A percentile compares a stretch with the other conserved stretches of the same genome.
Conservation (phyloP, 2,113 vertebrate species). For the Morone saxatilis region DNA sequence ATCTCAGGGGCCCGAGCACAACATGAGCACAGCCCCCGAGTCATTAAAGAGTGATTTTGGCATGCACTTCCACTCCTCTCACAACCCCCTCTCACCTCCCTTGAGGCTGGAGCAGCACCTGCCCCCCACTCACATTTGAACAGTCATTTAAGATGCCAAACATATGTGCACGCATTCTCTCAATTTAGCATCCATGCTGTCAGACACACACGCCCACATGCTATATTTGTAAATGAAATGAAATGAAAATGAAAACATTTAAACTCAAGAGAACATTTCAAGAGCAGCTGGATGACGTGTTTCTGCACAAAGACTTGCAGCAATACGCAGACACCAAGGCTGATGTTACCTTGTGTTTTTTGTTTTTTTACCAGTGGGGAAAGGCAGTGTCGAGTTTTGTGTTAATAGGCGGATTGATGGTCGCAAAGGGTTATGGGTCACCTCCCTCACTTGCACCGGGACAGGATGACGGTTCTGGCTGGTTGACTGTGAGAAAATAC, state of each 20-base stretch:
- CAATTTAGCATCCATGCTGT: slow-evolving; percentile 59
- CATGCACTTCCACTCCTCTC: slow-evolving; percentile 65
- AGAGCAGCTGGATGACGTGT: slow-evolving; percentile 34
- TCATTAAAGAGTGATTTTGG: slow-evolving; percentile 85
- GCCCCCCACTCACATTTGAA: slow-evolving; percentile 76
- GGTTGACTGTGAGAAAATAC: slow-evolving; percentile 91
- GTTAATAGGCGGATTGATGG: slow-evolving; percentile 64
- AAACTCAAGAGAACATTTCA: slow-evolving; percentile 39
- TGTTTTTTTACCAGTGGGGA: not conserved
- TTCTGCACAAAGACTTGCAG: slow-evolving; percentile 30
- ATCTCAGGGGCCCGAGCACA: slow-evolving; percentile 68
- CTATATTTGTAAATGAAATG: slow-evolving; percentile 44
- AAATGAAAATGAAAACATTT: slow-evolving; percentile 47
- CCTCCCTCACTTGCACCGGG: slow-evolving; percentile 67
- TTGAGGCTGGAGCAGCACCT: slow-evolving; percentile 75
- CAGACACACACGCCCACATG: slow-evolving; percentile 54
- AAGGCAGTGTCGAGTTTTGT: slow-evolving; percentile 2
- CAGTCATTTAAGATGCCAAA: slow-evolving; percentile 73
- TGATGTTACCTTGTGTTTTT: slow-evolving; percentile 2
- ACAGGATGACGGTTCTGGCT: slow-evolving; percentile 92
- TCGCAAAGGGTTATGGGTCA: slow-evolving; percentile 69
- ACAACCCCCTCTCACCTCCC: slow-evolving; percentile 39
- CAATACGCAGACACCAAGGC: not conserved
- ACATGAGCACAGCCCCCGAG: slow-evolving; percentile 64
- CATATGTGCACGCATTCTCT: slow-evolving; percentile 74